Conservation (phyloP, 2,888 invertebrate genomes). For the Anagyrus pseudococci region DNA sequence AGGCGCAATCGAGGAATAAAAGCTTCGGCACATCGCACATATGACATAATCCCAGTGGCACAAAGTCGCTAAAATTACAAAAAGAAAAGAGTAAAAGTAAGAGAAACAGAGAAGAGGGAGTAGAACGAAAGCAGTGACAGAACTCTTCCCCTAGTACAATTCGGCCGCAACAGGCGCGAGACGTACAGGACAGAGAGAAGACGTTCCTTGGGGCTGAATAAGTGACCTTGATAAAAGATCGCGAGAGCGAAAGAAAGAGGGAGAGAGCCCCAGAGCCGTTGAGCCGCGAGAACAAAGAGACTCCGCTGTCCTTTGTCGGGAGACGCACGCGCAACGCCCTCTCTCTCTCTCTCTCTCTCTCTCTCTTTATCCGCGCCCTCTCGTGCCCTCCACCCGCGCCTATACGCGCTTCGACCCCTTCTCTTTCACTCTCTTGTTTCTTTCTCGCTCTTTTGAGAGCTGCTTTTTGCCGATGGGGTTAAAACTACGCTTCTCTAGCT, state of each 20-base stretch:
- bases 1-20: too few species aligned
- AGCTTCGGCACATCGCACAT: too few species aligned
- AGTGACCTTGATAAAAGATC: slow-evolving; percentile 62
- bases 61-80: not conserved
- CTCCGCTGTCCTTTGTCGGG: slow-evolving; percentile 59
- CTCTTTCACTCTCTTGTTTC: too few species aligned
- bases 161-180: slow-evolving; percentile 46
- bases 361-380: slow-evolving; percentile 13
- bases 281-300: slow-evolving; percentile 60
- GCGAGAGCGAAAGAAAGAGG: slow-evolving; percentile 2
- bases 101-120: not conserved
- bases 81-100: not conserved
- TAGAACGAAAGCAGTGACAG: not conserved
- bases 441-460: too few species aligned
- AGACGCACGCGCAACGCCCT: slow-evolving; percentile 22
- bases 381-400: slow-evolving; percentile 1
- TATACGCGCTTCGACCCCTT: not conserved
- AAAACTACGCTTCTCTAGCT: slow-evolving; percentile 35
- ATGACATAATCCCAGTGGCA: too few species aligned
- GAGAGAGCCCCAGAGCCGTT: slow-evolving; percentile 51
- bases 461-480: slow-evolving; percentile 38
- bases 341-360: slow-evolving; percentile 33
- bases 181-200: slow-evolving; percentile 34
- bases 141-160: not conserved
- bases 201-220: too few species aligned